Evolutionary conservation across 1,140 invertebrate species (phyloP).

Genomic region (Zaprionus kolodkinae): DNA sequence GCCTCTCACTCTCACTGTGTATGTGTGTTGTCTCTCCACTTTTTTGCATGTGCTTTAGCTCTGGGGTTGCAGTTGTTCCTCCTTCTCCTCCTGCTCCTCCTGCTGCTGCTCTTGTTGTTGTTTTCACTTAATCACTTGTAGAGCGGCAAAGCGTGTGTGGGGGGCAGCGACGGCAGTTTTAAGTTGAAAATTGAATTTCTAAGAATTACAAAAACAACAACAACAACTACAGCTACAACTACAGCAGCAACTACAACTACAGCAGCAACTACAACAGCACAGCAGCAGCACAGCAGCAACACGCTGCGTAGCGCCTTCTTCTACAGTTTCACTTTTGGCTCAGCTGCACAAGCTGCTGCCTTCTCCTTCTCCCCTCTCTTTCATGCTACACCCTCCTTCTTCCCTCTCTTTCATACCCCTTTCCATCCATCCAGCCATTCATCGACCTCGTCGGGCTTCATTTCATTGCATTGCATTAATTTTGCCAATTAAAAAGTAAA

Average conservation of each 20-base stretch:
- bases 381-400: not conserved
- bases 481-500: constrained; percentile 83
- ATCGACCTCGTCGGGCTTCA: constrained; percentile 57
- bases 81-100: constrained; percentile 25
- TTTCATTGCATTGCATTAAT: constrained; percentile 83
- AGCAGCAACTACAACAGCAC: constrained; percentile 23
- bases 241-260: constrained; percentile 43
- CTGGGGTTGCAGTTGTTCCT: constrained; percentile 31
- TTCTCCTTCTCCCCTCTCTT: not conserved
- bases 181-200: constrained; percentile 82
- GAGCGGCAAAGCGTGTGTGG: constrained; percentile 37
- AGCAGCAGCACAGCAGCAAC: constrained; percentile 13
- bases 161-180: constrained; percentile 51
- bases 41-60: constrained; percentile 60
- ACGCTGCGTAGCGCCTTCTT: constrained; percentile 30
- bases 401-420: not conserved
- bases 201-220: constrained; percentile 63
- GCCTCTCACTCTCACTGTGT: not conserved
- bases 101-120: constrained; percentile 53
- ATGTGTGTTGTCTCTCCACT: not conserved
- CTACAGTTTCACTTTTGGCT: constrained; percentile 34
- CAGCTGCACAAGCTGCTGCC: not conserved
- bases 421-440: constrained; percentile 6
- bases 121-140: constrained; percentile 78
- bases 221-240: constrained; percentile 35